Conservation (phyloP, 1,140 invertebrate genomes). For the Sycophila sp. region DNA sequence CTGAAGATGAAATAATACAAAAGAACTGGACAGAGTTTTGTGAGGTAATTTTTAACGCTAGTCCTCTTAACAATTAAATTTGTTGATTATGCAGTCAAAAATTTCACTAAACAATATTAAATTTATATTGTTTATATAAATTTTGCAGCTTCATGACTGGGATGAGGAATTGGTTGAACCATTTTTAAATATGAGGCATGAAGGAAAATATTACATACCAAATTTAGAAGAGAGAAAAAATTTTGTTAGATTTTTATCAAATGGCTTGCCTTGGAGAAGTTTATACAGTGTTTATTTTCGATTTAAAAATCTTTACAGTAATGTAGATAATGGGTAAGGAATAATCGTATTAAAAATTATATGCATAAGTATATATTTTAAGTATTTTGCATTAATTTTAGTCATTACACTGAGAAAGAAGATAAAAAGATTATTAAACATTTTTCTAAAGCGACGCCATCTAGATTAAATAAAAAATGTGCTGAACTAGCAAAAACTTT, state of each 20-base stretch:
- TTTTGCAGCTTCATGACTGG: conserved; percentile 52
- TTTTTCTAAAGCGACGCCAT: conserved; percentile 2
- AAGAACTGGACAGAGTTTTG: conserved; percentile 62
- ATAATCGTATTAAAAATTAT: conserved; percentile 35
- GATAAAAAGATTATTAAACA: conserved; percentile 44
- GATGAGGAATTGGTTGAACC: conserved; percentile 41
- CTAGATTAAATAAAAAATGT: conserved; percentile 15
- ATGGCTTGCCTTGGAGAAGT: conserved; percentile 54
- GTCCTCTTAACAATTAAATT: too few species aligned
- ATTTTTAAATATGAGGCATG: conserved; percentile 47
- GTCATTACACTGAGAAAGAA: conserved; percentile 42
- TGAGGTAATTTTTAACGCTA: too few species aligned
- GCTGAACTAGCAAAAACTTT: conserved; percentile 41
- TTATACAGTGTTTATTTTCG: conserved; percentile 53
- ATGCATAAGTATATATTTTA: neutral
- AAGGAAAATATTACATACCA: conserved; percentile 43
- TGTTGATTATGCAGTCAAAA: conserved; percentile 21
- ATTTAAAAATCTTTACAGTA: conserved; percentile 48
- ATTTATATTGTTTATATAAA: neutral
- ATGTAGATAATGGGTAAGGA: conserved; percentile 15
- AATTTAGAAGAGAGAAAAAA: conserved; percentile 45
- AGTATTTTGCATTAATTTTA: neutral
- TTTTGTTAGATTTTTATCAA: conserved; percentile 58
- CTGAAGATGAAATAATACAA: conserved; percentile 54
- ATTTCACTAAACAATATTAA: conserved; percentile 20